A percentile compares a stretch with the other conserved stretches of the same genome.
These are phyloP conservation scores for Carettochelys insculpta DNA, from an alignment of 2,113 vertebrate genomes.

Conservation along the genomic window DNA sequence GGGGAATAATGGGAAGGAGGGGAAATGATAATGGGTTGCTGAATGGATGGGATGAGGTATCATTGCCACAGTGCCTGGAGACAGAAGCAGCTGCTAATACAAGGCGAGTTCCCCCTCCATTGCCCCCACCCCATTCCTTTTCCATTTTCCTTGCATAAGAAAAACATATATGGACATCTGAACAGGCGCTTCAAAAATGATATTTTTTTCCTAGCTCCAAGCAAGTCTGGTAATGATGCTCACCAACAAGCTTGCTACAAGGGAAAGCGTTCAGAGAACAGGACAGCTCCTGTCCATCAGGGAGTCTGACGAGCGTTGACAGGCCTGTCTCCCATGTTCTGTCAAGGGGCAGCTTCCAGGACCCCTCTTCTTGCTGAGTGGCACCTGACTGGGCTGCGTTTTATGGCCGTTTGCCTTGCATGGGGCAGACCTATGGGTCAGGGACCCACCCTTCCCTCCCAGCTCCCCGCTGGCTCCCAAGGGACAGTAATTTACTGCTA, in stretches of 20 bases:
- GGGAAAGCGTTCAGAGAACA: constrained; percentile 6
- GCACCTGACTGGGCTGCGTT: not conserved
- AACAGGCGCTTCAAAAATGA: constrained; percentile 65
- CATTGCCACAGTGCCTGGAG: constrained; percentile 75
- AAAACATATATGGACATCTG: constrained; percentile 46
- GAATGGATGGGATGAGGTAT: constrained; percentile 77
- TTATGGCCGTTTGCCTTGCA: accelerated
- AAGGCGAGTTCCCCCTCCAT: not conserved
- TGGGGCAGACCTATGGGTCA: not conserved
- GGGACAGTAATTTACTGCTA: not conserved
- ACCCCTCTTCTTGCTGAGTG: not conserved
- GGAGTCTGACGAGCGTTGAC: not conserved
- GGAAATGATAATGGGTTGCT: constrained; percentile 79
- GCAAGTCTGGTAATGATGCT: constrained; percentile 51
- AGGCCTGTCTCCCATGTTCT: not conserved
- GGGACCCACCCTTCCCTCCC: not conserved
- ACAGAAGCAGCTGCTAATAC: constrained; percentile 66
- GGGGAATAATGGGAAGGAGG: constrained; percentile 81
- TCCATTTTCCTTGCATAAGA: constrained; percentile 71
- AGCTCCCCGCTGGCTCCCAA: not conserved
- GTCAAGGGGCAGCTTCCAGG: not conserved
- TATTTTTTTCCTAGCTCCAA: constrained; percentile 65
- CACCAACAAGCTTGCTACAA: constrained; percentile 3
- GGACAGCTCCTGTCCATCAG: not conserved
- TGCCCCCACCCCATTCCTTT: constrained; percentile 59